Conservation (phyloP, 1,140 invertebrate genomes). For the Chironomus striatipennis region DNA sequence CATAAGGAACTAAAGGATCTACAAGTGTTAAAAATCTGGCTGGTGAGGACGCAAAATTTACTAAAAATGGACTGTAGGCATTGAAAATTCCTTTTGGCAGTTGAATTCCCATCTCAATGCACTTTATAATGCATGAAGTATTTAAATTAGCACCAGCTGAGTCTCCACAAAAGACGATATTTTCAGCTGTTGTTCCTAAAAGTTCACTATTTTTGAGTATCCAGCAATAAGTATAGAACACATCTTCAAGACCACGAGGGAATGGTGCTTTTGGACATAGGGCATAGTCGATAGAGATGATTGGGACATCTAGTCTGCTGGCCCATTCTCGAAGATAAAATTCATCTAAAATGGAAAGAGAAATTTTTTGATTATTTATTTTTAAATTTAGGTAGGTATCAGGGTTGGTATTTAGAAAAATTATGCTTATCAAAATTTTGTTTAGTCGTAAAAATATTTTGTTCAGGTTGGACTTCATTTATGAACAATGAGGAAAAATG, state of each 20-base stretch:
- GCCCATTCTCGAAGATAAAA: slow-evolving; percentile 90
- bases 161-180: slow-evolving; percentile 66
- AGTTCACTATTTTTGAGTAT: slow-evolving; percentile 60
- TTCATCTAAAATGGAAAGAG: slow-evolving; percentile 53
- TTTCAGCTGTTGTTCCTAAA: slow-evolving; percentile 63
- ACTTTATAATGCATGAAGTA: slow-evolving; percentile 65
- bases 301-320: slow-evolving; percentile 69
- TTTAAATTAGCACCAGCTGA: slow-evolving; percentile 92
- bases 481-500: no score
- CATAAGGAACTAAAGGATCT: slow-evolving; percentile 91
- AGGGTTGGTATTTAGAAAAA: no score
- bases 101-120: slow-evolving; percentile 65
- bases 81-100: slow-evolving; percentile 81
- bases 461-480: no score
- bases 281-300: slow-evolving; percentile 94
- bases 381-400: no score
- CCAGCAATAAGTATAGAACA: slow-evolving; percentile 93
- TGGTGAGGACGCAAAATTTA: slow-evolving; percentile 84
- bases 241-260: slow-evolving; percentile 85
- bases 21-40: slow-evolving; percentile 82
- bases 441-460: no score
- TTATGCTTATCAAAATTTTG: no score
- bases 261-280: slow-evolving; percentile 84
- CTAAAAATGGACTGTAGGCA: slow-evolving; percentile 71
- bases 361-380: no score